A percentile compares a stretch with the other conserved stretches of the same genome.
phyloP scores from a whole-genome alignment of 1,140 invertebrate species.

The Drosophila equinoxialis region DNA sequence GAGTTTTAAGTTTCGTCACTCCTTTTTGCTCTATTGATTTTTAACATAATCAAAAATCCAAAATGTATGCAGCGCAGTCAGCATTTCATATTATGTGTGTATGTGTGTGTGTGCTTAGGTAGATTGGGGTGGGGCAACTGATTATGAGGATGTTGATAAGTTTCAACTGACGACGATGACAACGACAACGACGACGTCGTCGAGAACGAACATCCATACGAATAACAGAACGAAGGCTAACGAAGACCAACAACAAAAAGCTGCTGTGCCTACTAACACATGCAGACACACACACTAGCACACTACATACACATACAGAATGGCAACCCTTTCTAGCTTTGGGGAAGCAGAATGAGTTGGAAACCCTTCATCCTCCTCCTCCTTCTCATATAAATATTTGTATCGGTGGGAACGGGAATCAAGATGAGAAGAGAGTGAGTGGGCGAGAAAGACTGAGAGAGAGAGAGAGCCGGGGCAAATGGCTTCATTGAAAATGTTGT shows the following conservation, averaged over 20 bases:
- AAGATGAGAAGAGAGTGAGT: background rate
- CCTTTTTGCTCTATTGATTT: slow-evolving; percentile 83
- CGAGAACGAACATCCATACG: slow-evolving; percentile 30
- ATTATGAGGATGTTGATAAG: slow-evolving; percentile 82
- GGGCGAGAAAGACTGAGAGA: background rate
- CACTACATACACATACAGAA: slow-evolving; percentile 35
- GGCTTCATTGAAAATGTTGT: slow-evolving; percentile 82
- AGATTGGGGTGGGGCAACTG: slow-evolving; percentile 50
- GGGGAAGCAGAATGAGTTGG: slow-evolving; percentile 22
- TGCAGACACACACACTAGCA: slow-evolving; percentile 6
- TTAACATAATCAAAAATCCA: slow-evolving; percentile 82
- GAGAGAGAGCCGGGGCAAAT: slow-evolving; percentile 46
- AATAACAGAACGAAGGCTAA: slow-evolving; percentile 49
- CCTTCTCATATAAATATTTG: background rate
- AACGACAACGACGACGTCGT: slow-evolving; percentile 35
- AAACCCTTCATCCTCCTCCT: slow-evolving; percentile 23
- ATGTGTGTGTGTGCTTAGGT: slow-evolving; percentile 26
- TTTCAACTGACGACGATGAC: slow-evolving; percentile 58
- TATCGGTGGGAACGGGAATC: background rate
- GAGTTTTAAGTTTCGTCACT: slow-evolving; percentile 63
- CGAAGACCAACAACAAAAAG: slow-evolving; percentile 43
- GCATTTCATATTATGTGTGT: slow-evolving; percentile 56
- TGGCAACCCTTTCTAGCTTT: slow-evolving; percentile 42
- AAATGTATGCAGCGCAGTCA: slow-evolving; percentile 69
- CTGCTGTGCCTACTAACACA: slow-evolving; percentile 49